Percentiles rank a stretch among this genome's conserved stretches.
phyloP scores from a whole-genome alignment of 2,888 invertebrate species.

The Microctonus hyperodae region DNA sequence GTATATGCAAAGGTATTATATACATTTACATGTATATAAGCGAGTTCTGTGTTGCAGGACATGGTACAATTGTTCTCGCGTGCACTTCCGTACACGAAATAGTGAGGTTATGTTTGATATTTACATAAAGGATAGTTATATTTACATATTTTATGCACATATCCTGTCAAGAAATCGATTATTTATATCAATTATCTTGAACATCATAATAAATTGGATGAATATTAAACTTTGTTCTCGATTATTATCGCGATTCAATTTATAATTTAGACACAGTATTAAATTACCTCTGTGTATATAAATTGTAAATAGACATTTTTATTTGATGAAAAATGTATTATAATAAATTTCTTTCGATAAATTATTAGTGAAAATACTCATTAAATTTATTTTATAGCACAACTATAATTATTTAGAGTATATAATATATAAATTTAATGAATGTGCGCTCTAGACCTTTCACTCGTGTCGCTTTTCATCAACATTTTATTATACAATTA shows the following conservation, averaged over 20 bases:
- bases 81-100: background rate
- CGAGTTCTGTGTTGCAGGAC: background rate
- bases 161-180: background rate
- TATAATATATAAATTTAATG: no score
- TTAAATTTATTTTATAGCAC: background rate
- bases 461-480: slow-evolving; percentile 1
- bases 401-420: no score
- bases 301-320: no score
- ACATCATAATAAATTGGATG: background rate
- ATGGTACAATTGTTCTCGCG: slow-evolving; percentile 4
- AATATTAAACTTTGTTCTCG: background rate
- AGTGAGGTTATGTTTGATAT: background rate
- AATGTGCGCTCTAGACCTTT: slow-evolving; percentile 2
- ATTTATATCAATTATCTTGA: background rate
- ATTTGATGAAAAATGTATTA: no score
- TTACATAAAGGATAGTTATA: background rate
- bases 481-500: slow-evolving; percentile 8
- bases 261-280: background rate
- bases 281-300: no score
- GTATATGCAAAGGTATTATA: background rate
- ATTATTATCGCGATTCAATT: background rate
- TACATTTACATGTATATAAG: background rate
- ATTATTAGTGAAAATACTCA: background rate
- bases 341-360: no score
- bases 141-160: background rate